Evolutionary conservation across 2,113 vertebrate genomes (phyloP), one percentile per base, ranked within the genome.

Genomic region (Recurvirostra avosetta): DNA sequence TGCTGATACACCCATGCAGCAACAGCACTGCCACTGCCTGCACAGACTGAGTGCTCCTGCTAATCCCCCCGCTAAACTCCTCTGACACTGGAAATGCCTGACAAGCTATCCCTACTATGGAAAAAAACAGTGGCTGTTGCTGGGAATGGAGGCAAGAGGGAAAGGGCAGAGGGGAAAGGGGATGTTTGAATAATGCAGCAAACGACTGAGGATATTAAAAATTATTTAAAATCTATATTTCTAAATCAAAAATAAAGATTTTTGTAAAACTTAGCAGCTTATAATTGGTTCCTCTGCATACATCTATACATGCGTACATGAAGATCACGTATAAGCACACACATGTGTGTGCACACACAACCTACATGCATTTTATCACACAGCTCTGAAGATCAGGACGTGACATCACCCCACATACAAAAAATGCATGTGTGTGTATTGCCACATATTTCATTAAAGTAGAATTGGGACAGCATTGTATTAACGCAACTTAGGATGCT

Each of bases 331-430:
- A 3, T 15, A 29, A 81, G 41, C 15, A 45, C 55, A 19, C 14
- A 29, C 5, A 1, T 1, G 3, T 8, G 2, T 20, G 40, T 29
- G 12, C 20, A 30, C 27, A 2, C 19, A n/a, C 0, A 5, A 26
- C 22, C 41, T 53, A 61, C 6, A 8, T 13, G 25, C 21, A 23
- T 81, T 94, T 74, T 63, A 52, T n/a, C 47, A 23, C 15, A 27
- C 0, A 1, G 41, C 56, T 77, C 40, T 62, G 74, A 22, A 50
- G 29, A 62, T 66, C 59, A 41, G 63, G 34, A 73, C 38, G 8
- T 5, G 29, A 30, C 22, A 68, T 19, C 61, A 59, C 21, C 18
- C 16, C 21, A 29, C 55, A 13, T 1, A 53, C 16, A 53, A 76
- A 73, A 78, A 70, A 11, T 0, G 0, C 45, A 12, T 3, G 3